phyloP scores from a whole-genome alignment of 1,140 invertebrate species.

The Aphelinus certus region DNA sequence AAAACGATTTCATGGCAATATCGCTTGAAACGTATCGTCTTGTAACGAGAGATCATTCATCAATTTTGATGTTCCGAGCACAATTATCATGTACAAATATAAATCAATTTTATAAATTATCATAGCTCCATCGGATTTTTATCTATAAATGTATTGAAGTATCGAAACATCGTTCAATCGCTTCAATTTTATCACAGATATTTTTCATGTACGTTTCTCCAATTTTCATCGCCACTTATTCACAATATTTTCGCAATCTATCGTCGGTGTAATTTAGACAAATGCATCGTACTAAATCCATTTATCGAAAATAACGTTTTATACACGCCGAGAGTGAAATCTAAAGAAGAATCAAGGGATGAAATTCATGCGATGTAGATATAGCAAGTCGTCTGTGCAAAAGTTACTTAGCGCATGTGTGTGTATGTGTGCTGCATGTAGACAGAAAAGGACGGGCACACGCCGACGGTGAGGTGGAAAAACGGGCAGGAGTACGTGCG shows the following conservation, averaged over 20 bases:
- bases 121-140: background rate
- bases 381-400: conserved; percentile 42
- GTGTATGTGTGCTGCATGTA: conserved; percentile 65
- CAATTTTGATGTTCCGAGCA: conserved; percentile 1
- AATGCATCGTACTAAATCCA: no score
- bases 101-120: no score
- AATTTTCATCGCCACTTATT: no score
- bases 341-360: no score
- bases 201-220: no score
- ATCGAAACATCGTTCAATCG: no score
- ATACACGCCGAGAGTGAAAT: no score
- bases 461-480: conserved; percentile 58
- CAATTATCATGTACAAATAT: background rate
- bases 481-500: conserved; percentile 62
- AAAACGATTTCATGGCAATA: conserved; percentile 12
- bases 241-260: no score
- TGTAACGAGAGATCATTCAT: conserved; percentile 5
- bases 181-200: no score
- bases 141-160: background rate
- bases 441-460: conserved; percentile 57
- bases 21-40: conserved; percentile 32
- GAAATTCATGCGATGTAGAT: no score
- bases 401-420: conserved; percentile 58
- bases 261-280: no score
- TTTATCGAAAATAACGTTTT: no score